These are phyloP conservation scores for Clarias fuscus DNA, from an alignment of 2,797 vertebrate species.

Conservation along the genomic window DNA sequence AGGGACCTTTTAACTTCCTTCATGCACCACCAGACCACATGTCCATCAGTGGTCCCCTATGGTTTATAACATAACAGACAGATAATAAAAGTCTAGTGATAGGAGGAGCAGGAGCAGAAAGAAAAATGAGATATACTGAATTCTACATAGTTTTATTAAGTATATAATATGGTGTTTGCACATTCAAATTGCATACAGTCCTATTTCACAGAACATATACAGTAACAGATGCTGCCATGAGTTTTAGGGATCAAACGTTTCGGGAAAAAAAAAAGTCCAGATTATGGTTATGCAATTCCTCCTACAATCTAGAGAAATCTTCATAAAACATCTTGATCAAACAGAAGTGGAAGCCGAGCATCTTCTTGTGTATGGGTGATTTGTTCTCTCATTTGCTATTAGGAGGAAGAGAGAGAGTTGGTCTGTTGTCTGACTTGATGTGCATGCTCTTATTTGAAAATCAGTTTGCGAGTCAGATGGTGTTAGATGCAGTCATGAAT, in stretches of 20 bases:
- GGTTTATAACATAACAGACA: no score
- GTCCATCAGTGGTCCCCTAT: no score
- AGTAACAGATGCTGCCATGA: neutral
- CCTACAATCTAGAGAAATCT: constrained; percentile 20
- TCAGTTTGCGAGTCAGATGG: constrained; percentile 52
- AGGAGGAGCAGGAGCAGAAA: no score
- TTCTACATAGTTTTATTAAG: no score
- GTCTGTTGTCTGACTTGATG: constrained; percentile 38
- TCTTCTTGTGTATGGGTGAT: neutral
- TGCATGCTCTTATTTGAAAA: constrained; percentile 45
- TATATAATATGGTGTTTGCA: no score
- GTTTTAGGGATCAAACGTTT: neutral
- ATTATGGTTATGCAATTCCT: constrained; percentile 23
- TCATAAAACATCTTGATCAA: constrained; percentile 14
- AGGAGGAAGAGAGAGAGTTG: constrained; percentile 30
- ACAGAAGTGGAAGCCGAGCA: neutral
- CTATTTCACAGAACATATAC: neutral
- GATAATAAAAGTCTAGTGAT: no score
- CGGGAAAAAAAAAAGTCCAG: neutral
- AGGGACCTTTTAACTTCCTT: no score
- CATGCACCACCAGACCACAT: no score
- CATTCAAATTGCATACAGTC: no score
- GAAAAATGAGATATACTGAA: no score
- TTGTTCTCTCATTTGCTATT: constrained; percentile 24
- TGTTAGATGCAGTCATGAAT: constrained; percentile 62